These are phyloP conservation scores for Dreissena rostriformis DNA, from an alignment of 1,140 invertebrate genomes.

Conservation along the genomic window DNA sequence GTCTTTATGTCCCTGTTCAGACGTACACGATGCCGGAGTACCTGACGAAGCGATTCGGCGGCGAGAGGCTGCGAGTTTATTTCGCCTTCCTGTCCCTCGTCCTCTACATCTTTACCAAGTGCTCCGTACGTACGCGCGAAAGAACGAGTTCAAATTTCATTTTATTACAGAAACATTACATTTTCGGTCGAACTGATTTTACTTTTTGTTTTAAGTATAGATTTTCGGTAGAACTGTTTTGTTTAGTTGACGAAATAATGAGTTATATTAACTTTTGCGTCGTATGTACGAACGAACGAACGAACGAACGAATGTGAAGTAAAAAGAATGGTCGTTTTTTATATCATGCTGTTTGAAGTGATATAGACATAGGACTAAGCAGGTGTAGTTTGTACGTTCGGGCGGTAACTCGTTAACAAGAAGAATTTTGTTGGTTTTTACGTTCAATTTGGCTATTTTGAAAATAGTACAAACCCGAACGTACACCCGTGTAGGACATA, in stretches of 20 bases:
- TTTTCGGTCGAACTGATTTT: no score
- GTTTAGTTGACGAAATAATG: no score
- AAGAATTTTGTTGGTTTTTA: no score
- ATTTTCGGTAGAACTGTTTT: no score
- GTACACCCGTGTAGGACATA: no score
- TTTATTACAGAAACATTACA: not conserved
- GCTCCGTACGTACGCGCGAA: conserved; percentile 82
- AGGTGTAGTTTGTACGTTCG: no score
- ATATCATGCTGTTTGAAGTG: not conserved
- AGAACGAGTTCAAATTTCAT: not conserved
- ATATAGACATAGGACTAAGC: not conserved
- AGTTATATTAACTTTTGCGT: no score
- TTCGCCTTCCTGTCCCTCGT: conserved; percentile 84
- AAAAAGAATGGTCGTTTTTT: not conserved
- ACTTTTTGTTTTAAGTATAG: no score
- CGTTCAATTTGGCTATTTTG: no score
- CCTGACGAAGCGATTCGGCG: conserved; percentile 84
- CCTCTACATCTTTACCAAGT: conserved; percentile 85
- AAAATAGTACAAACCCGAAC: no score
- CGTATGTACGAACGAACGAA: not conserved
- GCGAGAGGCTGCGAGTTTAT: conserved; percentile 84
- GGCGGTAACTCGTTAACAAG: no score
- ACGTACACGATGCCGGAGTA: conserved; percentile 86
- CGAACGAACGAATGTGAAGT: not conserved
- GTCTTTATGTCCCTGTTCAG: conserved; percentile 66